These are phyloP conservation scores for Tenthredo livida DNA, from an alignment of 2,888 invertebrate species.

Conservation along the genomic window DNA sequence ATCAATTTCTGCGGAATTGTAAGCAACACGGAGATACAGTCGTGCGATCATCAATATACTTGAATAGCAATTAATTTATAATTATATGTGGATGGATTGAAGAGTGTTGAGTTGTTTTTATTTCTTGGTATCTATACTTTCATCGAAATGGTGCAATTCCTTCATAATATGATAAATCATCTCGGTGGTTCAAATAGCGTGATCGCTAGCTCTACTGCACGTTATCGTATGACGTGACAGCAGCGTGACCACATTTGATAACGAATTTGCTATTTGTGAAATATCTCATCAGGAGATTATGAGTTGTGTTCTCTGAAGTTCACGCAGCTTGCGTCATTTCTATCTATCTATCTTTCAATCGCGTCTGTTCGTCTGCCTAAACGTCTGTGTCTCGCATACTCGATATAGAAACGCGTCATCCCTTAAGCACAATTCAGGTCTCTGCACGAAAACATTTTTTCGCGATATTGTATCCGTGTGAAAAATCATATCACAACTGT, in stretches of 20 bases:
- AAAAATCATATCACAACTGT: background rate
- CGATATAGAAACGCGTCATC: constrained; percentile 30
- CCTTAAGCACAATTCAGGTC: background rate
- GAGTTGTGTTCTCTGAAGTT: constrained; percentile 16
- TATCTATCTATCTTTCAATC: background rate
- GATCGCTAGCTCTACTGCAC: background rate
- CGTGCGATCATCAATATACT: background rate
- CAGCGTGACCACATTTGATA: constrained; percentile 15
- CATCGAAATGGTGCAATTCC: background rate
- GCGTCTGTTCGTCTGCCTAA: constrained; percentile 35
- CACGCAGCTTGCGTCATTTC: constrained; percentile 32
- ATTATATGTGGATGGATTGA: background rate
- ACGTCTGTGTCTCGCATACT: constrained; percentile 18
- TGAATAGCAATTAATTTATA: background rate
- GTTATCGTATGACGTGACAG: background rate
- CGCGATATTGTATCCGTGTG: background rate
- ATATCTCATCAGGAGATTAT: background rate
- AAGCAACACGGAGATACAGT: background rate
- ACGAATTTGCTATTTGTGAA: constrained; percentile 26
- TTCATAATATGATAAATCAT: background rate
- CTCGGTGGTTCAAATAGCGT: background rate
- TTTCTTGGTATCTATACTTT: background rate
- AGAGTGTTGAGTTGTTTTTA: background rate
- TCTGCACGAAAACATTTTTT: background rate
- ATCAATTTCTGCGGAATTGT: background rate